Conservation (phyloP, 2,888 invertebrate genomes). For the Hetaerina titia region DNA sequence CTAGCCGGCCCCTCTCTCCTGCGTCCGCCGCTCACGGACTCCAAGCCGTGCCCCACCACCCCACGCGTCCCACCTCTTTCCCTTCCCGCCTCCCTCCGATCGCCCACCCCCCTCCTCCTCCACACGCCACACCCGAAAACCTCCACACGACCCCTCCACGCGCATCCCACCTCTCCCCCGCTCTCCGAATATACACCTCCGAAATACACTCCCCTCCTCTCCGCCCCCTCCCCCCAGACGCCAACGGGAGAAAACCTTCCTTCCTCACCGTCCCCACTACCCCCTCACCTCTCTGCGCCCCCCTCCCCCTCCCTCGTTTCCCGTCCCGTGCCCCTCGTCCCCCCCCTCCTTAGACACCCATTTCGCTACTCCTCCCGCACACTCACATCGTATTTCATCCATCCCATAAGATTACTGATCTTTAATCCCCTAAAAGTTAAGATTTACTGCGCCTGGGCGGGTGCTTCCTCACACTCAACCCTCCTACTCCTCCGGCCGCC, state of each 20-base stretch:
- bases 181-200: background rate
- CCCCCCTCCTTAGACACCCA: background rate
- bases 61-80: too few species aligned
- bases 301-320: background rate
- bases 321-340: background rate
- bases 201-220: background rate
- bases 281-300: background rate
- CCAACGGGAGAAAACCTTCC: background rate
- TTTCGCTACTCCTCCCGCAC: background rate
- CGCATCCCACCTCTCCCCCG: background rate
- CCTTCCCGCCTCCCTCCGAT: background rate
- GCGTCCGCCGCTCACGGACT: too few species aligned
- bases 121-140: background rate
- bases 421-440: slow-evolving; percentile 88
- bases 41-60: too few species aligned
- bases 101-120: background rate
- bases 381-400: slow-evolving; percentile 82
- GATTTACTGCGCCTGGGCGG: slow-evolving; percentile 79
- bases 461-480: background rate
- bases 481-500: background rate
- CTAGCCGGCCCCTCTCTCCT: too few species aligned
- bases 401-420: slow-evolving; percentile 86
- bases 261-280: background rate
- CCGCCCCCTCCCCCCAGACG: background rate
- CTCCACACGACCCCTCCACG: background rate